Evolutionary conservation across 2,888 invertebrate species (phyloP), one percentile per base, ranked within the genome.

Genomic region (Octodonta nipae): DNA sequence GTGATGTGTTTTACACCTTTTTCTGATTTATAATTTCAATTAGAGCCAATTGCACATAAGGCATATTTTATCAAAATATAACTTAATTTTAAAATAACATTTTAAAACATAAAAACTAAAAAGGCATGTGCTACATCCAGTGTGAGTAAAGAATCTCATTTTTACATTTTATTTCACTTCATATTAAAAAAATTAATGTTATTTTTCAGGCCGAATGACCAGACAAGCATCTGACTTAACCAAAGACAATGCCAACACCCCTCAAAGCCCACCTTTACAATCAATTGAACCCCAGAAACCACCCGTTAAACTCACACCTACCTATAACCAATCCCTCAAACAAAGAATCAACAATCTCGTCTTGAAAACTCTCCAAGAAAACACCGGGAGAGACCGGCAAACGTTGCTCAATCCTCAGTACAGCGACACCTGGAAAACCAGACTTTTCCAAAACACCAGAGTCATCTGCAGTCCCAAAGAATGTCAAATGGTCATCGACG

Each of bases 341-440:
- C 87, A 89, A 55, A 71, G 89, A 50, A 83, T 91, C 37, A 88
- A 87, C 61, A 83, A 74, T 36, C 72, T 89, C 52, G 82, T 91
- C 2, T 78, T 88, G 55, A 86, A 86, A 56, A 88, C 88, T 30
- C 65, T 89, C 39, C 88, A 88, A 26, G 87, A 89, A 55, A 91
- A 89, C 56, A 81, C 74, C 0, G 75, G 74, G 16, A 64, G 68
- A 30, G 75, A 76, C 51, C 62, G 67, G 8, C 67, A 58, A 31
- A 52, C 43, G 16, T 44, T 61, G 38, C 42, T 59, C 29, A 61
- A 55, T 11, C 20, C 11, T 13, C 34, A 39, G 5, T 37, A 38
- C 11, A 56, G 50, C 72, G 82, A 86, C 50, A 75, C 78, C 1
- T 84, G 85, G 83, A 79, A 83, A 55, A 71, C 78, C 20, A 82